Evolutionary conservation across 92 coral and sea anemone species (phyloP).

Genomic region (Plumapathes pennacea): DNA sequence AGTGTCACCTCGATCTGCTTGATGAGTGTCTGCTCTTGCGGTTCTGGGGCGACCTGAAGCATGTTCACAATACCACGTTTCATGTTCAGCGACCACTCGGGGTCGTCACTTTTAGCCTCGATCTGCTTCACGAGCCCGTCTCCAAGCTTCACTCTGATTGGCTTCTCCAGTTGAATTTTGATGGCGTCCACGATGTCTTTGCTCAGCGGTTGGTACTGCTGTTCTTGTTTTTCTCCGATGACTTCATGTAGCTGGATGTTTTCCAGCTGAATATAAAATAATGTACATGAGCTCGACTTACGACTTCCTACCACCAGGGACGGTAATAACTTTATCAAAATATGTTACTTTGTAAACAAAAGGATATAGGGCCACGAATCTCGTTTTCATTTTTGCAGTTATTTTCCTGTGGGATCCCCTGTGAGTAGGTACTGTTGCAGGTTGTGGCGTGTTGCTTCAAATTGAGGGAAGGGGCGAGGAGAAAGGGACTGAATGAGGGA

Average conservation of each 20-base stretch:
- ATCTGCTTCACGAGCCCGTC: conserved; percentile 50
- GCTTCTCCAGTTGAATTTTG: conserved; percentile 31
- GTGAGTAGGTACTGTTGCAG: too few species aligned
- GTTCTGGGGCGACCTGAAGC: conserved; percentile 61
- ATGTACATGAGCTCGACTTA: too few species aligned
- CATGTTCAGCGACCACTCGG: conserved; percentile 81
- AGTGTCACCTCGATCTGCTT: too few species aligned
- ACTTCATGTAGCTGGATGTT: conserved; percentile 47
- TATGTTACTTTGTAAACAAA: too few species aligned
- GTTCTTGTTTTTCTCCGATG: conserved; percentile 3
- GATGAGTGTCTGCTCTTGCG: not conserved
- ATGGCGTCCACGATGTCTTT: conserved; percentile 18
- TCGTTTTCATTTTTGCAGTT: too few species aligned
- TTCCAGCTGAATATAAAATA: conserved; percentile 30
- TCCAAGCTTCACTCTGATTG: conserved; percentile 37
- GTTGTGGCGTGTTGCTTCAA: too few species aligned
- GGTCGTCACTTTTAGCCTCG: conserved; percentile 49
- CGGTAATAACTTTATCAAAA: too few species aligned
- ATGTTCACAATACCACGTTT: conserved; percentile 84
- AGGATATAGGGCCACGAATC: too few species aligned
- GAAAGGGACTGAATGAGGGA: too few species aligned
- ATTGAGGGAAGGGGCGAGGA: too few species aligned
- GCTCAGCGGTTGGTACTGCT: not conserved
- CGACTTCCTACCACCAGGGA: too few species aligned
- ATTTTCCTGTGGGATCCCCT: too few species aligned